phyloP scores from a whole-genome alignment of 1,140 invertebrate genomes.

The Ganaspis sp. region DNA sequence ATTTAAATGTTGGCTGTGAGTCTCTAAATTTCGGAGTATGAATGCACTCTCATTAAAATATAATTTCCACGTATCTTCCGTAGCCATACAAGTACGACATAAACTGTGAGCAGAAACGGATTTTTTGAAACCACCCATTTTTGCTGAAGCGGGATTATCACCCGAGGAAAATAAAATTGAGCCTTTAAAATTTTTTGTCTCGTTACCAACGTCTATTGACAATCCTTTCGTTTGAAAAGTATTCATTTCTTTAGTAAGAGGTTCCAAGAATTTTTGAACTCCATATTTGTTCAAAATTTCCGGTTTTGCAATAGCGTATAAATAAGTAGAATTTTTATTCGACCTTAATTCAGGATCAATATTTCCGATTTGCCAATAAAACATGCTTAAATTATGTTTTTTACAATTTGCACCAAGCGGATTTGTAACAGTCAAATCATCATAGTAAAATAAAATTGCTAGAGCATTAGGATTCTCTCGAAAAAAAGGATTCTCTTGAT shows the following conservation, averaged over 20 bases:
- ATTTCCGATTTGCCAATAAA: constrained; percentile 22
- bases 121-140: constrained; percentile 56
- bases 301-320: constrained; percentile 37
- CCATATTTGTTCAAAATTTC: neutral
- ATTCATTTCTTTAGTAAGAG: constrained; percentile 8
- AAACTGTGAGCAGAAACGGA: constrained; percentile 50
- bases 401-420: neutral
- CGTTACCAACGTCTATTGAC: neutral
- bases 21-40: constrained; percentile 26
- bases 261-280: neutral
- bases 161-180: constrained; percentile 50
- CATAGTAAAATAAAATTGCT: neutral
- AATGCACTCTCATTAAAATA: constrained; percentile 43
- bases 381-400: neutral
- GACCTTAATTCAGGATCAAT: constrained; percentile 38
- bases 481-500: neutral
- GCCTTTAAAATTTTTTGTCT: constrained; percentile 46
- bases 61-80: constrained; percentile 37
- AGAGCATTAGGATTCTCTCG: neutral
- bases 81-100: constrained; percentile 51
- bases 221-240: constrained; percentile 39
- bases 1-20: constrained; percentile 42
- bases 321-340: neutral
- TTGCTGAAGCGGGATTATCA: constrained; percentile 51
- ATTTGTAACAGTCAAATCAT: neutral